Evolutionary conservation across 2,888 invertebrate genomes (phyloP).

Genomic region (Lagria hirta): DNA sequence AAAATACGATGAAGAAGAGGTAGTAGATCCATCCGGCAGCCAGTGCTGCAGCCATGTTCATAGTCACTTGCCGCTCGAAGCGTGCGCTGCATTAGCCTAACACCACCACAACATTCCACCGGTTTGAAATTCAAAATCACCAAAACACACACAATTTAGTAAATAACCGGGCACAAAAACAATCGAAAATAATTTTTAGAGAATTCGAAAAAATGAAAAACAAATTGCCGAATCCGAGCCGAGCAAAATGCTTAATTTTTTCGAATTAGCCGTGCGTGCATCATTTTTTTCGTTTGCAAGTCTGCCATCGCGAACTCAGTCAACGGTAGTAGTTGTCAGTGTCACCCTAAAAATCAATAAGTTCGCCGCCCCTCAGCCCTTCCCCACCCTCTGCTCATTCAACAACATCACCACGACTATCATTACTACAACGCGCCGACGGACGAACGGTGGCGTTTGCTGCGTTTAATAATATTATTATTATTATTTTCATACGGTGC

Average conservation of each 20-base stretch:
- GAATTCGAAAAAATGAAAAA: too few relatives aligned
- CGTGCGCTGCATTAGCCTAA: conserved; percentile 46
- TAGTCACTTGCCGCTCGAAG: conserved; percentile 50
- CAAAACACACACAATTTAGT: conserved; percentile 43
- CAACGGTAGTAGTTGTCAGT: conserved; percentile 62
- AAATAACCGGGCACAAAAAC: conserved; percentile 31
- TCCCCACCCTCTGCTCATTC: conserved; percentile 53
- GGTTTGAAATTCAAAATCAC: conserved; percentile 51
- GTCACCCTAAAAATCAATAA: conserved; percentile 69
- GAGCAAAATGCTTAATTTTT: conserved; percentile 34
- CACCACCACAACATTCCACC: conserved; percentile 54
- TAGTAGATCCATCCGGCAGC: too few relatives aligned
- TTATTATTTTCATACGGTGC: too few relatives aligned
- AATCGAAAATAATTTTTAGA: too few relatives aligned
- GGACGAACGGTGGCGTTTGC: conserved; percentile 37
- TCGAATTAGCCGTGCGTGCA: conserved; percentile 45
- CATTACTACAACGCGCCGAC: conserved; percentile 43
- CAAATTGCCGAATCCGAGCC: conserved; percentile 7
- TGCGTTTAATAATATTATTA: conserved; percentile 21
- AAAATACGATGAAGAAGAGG: neutral
- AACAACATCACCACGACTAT: conserved; percentile 51
- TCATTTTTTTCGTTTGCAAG: conserved; percentile 57
- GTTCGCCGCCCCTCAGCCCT: conserved; percentile 57
- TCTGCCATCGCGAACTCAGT: conserved; percentile 58
- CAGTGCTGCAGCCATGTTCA: conserved; percentile 60